phyloP scores from a whole-genome alignment of 2,797 vertebrate species.

The Xenops minutus region DNA sequence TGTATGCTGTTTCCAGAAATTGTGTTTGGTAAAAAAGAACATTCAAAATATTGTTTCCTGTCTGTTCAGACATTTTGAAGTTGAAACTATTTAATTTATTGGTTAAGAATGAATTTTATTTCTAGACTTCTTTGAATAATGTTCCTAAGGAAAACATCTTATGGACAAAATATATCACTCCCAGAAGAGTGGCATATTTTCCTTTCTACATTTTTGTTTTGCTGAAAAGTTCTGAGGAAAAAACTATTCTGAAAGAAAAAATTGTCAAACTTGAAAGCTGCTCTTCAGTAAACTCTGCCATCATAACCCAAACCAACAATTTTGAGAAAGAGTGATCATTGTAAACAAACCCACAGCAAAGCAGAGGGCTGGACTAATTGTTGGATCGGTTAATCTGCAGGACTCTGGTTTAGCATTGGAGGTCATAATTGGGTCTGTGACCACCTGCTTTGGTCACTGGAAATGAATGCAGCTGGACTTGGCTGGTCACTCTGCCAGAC shows the following conservation, averaged over 20 bases:
- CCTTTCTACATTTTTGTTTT: neutral
- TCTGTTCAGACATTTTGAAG: neutral
- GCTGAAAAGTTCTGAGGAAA: neutral
- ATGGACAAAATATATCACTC: neutral
- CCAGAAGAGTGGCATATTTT: neutral
- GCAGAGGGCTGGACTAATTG: neutral
- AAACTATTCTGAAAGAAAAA: neutral
- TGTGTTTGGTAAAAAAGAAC: neutral
- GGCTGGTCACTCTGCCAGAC: neutral
- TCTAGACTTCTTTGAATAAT: neutral
- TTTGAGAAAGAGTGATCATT: neutral
- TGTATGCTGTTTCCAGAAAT: neutral
- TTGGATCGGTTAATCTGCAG: neutral
- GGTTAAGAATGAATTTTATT: neutral
- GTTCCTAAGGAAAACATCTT: neutral
- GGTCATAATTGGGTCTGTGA: neutral
- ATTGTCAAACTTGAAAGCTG: neutral
- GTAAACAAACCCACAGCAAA: neutral
- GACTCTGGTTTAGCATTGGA: neutral
- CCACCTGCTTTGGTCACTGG: neutral
- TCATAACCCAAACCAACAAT: neutral
- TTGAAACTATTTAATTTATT: neutral
- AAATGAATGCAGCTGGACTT: slow-evolving; percentile 26
- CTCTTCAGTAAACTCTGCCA: neutral
- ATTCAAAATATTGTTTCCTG: neutral